Percentiles rank a stretch among this genome's conserved stretches.
Conservation (phyloP, 2,888 invertebrate species). For the Ophioninae sp. region DNA sequence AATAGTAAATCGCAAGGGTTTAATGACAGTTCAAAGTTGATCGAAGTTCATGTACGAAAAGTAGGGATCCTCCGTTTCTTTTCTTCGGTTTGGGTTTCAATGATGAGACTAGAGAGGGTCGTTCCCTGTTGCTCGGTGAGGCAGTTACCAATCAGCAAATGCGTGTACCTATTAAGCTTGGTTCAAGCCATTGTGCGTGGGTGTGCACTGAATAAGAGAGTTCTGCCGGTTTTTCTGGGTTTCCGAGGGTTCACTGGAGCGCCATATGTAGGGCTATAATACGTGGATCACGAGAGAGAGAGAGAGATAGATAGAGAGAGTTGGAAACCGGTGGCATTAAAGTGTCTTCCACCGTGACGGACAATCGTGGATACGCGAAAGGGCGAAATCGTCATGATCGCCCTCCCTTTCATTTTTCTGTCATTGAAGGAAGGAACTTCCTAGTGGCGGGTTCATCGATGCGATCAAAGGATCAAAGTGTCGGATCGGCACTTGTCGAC, state of each 20-base stretch:
- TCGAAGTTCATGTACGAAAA: slow-evolving; percentile 34
- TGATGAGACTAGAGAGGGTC: background rate
- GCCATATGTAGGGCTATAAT: slow-evolving; percentile 54
- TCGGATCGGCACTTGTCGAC: slow-evolving; percentile 2
- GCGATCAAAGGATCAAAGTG: background rate
- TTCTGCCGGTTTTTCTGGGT: slow-evolving; percentile 61
- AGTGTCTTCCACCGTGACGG: slow-evolving; percentile 37
- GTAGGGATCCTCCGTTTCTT: slow-evolving; percentile 28
- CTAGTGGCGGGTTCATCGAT: slow-evolving; percentile 10
- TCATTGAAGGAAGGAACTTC: slow-evolving; percentile 1
- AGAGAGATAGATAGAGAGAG: slow-evolving; percentile 21
- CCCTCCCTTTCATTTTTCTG: slow-evolving; percentile 66
- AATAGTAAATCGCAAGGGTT: background rate
- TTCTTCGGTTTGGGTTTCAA: slow-evolving; percentile 40
- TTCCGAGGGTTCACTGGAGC: slow-evolving; percentile 29
- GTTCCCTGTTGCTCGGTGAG: slow-evolving; percentile 48
- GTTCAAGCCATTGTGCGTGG: slow-evolving; percentile 77
- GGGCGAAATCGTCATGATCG: slow-evolving; percentile 71
- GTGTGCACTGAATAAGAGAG: slow-evolving; percentile 73
- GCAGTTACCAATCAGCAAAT: slow-evolving; percentile 79
- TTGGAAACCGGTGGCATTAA: slow-evolving; percentile 1
- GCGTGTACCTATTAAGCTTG: slow-evolving; percentile 79
- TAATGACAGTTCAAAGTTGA: slow-evolving; percentile 34
- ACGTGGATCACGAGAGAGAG: slow-evolving; percentile 20
- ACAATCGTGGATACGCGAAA: slow-evolving; percentile 35